Conservation (phyloP, 2,797 vertebrate species). For the Acanthopagrus latus region DNA sequence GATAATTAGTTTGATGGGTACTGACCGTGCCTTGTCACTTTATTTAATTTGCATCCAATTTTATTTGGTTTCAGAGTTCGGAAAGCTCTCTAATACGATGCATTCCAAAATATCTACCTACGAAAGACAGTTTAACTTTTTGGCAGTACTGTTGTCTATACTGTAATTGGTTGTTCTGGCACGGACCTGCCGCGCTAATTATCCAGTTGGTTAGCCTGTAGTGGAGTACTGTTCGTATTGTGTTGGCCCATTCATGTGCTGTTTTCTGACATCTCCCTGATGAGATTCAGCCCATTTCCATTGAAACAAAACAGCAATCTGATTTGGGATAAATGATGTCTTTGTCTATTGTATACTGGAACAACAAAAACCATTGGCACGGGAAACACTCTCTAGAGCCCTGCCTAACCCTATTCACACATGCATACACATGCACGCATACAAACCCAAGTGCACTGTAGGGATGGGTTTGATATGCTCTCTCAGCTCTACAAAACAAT, state of each 20-base stretch:
- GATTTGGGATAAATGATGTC: conserved; percentile 76
- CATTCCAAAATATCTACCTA: conserved; percentile 5
- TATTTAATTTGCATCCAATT: conserved; percentile 26
- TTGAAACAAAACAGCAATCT: conserved; percentile 75
- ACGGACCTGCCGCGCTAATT: conserved; percentile 45
- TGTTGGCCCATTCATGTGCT: conserved; percentile 53
- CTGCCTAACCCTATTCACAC: conserved; percentile 55
- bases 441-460: conserved; percentile 41
- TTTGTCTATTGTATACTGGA: conserved; percentile 80
- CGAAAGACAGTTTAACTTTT: conserved; percentile 32
- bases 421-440: conserved; percentile 31
- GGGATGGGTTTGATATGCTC: conserved; percentile 53
- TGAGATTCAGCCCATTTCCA: conserved; percentile 74
- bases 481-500: conserved; percentile 23
- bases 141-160: conserved; percentile 19
- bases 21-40: conserved; percentile 32
- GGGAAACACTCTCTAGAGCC: conserved; percentile 58
- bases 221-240: conserved; percentile 44
- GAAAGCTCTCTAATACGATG: conserved; percentile 1
- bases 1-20: conserved; percentile 27
- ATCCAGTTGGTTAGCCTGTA: conserved; percentile 62
- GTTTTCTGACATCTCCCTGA: conserved; percentile 64
- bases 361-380: conserved; percentile 71
- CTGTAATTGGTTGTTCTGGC: conserved; percentile 58
- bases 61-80: conserved; percentile 28